Percentiles rank a stretch among this genome's conserved stretches.
phyloP scores from a whole-genome alignment of 2,888 invertebrate species.

The Drosophila diplacantha region DNA sequence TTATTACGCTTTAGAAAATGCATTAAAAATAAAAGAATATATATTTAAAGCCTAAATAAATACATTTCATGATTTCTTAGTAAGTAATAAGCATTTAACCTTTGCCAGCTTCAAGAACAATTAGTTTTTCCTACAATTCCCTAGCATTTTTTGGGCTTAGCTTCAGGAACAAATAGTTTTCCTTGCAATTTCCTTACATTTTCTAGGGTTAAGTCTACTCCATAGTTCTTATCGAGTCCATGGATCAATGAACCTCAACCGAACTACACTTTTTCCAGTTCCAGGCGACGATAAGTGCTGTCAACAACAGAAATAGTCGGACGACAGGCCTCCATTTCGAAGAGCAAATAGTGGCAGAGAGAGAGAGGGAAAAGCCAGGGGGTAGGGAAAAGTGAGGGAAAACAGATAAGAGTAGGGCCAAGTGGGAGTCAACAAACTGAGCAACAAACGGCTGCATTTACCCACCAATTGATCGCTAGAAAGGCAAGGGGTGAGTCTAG shows the following conservation, averaged over 20 bases:
- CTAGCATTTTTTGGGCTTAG: too few species aligned
- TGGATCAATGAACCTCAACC: constrained; percentile 66
- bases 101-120: background rate
- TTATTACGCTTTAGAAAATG: background rate
- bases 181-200: background rate
- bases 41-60: background rate
- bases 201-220: constrained; percentile 10
- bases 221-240: constrained; percentile 53
- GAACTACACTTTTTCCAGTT: constrained; percentile 41
- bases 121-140: too few species aligned
- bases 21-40: background rate
- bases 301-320: constrained; percentile 45
- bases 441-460: constrained; percentile 42
- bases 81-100: background rate
- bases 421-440: constrained; percentile 43
- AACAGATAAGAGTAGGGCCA: constrained; percentile 21
- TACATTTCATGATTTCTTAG: background rate
- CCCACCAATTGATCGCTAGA: constrained; percentile 61
- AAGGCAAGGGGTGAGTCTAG: constrained; percentile 9
- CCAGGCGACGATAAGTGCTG: constrained; percentile 52
- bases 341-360: constrained; percentile 36
- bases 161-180: background rate
- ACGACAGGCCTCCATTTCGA: constrained; percentile 35
- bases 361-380: background rate
- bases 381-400: constrained; percentile 5